Base-by-base conservation (phyloP, 2,797 vertebrate genomes). In the Allobates femoralis region DNA sequence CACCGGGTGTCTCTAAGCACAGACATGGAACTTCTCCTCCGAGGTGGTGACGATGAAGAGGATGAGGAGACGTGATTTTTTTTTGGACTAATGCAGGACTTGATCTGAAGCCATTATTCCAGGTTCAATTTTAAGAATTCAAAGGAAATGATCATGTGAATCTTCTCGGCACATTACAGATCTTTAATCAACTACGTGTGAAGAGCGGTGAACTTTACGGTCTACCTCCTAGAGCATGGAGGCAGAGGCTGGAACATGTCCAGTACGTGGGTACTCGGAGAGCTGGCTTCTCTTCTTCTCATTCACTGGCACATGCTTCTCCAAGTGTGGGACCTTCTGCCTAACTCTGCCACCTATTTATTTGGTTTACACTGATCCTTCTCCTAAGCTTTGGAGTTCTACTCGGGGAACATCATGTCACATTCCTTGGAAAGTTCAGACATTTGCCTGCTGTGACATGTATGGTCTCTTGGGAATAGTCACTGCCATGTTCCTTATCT, bases 11-110 rank as follows among this genome's bases (percentile, higher is more conserved):
- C 46, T 23, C 76, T 75, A 23, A 78, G 37, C 66, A 75, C 82
- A 58, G 86, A 88, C 26, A 85, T 85, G 86, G 86, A 88, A 8
- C 77, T 88, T 16, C 64, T 88, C 23, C 77, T 88, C 6, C 41
- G 58, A 60, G 77, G 82, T 46, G 67, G 56, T 30, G 82, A 88
- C 6, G 82, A 88, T 76, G 86, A 88, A 66, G 86, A 88, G 23
- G 77, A 88, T 16, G 82, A 88, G 21, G 86, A 88, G 28, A 81
- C 85, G 11, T 81, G 78, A 81, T 21, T 51, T 16, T 23, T 21
- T 51, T 16, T 23, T 26, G 34, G 37, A 81, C 28, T 50, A 23
- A 21, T 21, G 28, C 23, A 56, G 30, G 32, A n/a, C 50, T 5
- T 78, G 14, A 46, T 46, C 3, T 50, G 19, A 18, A 55, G 5